These are phyloP conservation scores for Pseudomugil tenellus DNA, from an alignment of 2,797 vertebrate species.

Conservation along the genomic window DNA sequence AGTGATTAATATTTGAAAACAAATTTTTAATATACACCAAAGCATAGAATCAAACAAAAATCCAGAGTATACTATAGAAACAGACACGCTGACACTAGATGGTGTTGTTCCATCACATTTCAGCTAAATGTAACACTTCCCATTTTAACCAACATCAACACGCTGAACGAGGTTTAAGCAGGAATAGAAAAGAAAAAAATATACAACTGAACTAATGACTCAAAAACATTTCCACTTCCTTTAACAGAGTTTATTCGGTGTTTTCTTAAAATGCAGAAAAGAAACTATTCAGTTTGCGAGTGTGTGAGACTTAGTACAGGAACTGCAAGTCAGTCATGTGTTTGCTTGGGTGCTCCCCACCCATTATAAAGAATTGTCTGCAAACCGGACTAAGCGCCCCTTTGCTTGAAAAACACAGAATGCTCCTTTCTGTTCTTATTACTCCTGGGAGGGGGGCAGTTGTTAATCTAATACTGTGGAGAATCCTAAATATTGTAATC, in stretches of 20 bases:
- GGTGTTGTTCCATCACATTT: constrained; percentile 35
- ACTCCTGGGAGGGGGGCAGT: not conserved
- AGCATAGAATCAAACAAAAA: no score
- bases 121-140: not conserved
- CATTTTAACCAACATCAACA: no score
- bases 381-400: constrained; percentile 23
- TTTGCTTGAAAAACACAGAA: constrained; percentile 9
- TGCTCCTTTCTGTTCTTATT: constrained; percentile 1
- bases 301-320: not conserved
- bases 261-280: constrained; percentile 5
- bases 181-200: not conserved
- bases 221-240: not conserved
- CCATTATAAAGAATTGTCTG: constrained; percentile 19
- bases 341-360: constrained; percentile 41
- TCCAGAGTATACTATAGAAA: no score
- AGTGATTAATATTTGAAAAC: no score
- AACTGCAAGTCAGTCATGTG: not conserved
- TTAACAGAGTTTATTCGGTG: not conserved
- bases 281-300: not conserved
- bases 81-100: constrained; percentile 37
- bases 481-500: not conserved
- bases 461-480: constrained; percentile 7
- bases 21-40: no score
- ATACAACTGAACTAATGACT: not conserved
- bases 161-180: not conserved